Evolutionary conservation across 1,140 invertebrate genomes (phyloP), one percentile per base, ranked within the genome.

Genomic region (Neelides sp.): DNA sequence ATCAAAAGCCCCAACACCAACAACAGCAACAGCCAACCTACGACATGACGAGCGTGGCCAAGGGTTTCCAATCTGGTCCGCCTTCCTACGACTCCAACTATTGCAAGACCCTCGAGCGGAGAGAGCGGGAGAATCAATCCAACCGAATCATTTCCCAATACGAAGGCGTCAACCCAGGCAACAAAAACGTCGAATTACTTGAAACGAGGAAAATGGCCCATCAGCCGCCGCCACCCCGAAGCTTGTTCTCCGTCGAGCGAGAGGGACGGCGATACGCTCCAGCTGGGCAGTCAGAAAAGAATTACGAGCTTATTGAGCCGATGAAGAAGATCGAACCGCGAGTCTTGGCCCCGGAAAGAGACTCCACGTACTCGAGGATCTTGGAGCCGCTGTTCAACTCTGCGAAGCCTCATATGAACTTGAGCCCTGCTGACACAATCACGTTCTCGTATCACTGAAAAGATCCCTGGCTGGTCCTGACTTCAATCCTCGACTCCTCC

Each of bases 121-220:
- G 45, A 3, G 47, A 48, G 28, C 22, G 50, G 7, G 47, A 55
- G 23, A 55, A 55, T 39, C 54, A 54, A 2, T 39, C 50, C 4
- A 59, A 54, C 32, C 41, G 58, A 15, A 59, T 59, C 17, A 35
- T 59, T 10, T 54, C 58, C 2, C 58, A 59, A 32, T 59, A 59
- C 42, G 58, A 59, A 45, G 47, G 51, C 17, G 22, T 50, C 39
- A 54, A 48, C 15, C 43, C 43, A 35, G 51, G 54, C 2, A 32
- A 5, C 28, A 32, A 8, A 5, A 8, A 5, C 28, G 17, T 47
- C 47, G 3, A 4, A 43, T 13, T 51, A 55, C 49, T 51, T 35
- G 48, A 52, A 19, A 24, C 50, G 5, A 45, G 47, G 15, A 51
- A 45, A 12, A 36, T 45, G 10, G 41, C 20, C n/a, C 8, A 8